Conservation (phyloP, 1,140 invertebrate species). For the Antheraea pernyi region DNA sequence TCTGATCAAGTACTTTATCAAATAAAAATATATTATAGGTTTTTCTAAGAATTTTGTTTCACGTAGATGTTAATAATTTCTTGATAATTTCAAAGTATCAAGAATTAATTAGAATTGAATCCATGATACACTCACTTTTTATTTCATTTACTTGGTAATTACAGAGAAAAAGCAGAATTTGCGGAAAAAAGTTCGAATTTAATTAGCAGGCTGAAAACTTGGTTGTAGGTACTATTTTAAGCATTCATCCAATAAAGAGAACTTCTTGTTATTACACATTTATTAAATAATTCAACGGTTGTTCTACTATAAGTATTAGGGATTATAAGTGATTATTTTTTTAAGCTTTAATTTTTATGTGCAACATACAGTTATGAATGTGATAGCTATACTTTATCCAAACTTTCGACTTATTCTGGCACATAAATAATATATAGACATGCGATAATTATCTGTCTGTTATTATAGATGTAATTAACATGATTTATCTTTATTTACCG, state of each 20-base stretch:
- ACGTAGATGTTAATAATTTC: neutral
- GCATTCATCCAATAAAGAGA: constrained; percentile 26
- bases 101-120: constrained; percentile 24
- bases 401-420: too few species aligned
- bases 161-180: constrained; percentile 24
- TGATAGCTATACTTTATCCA: too few species aligned
- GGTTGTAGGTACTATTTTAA: constrained; percentile 2
- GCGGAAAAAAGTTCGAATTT: constrained; percentile 23
- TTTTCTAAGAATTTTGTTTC: neutral
- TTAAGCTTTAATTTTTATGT: too few species aligned
- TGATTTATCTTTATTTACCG: too few species aligned
- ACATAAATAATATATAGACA: too few species aligned
- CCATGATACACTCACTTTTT: constrained; percentile 11
- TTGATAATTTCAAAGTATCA: constrained; percentile 11
- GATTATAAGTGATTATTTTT: too few species aligned
- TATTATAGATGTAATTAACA: too few species aligned
- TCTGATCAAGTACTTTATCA: neutral
- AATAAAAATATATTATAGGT: neutral
- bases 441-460: too few species aligned
- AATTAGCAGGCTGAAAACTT: constrained; percentile 28
- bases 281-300: neutral
- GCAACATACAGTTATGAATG: too few species aligned
- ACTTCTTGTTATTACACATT: constrained; percentile 3
- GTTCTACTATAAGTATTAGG: too few species aligned
- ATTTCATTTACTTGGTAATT: constrained; percentile 30